Conservation (phyloP, 2,113 vertebrate species). For the Forbesichthys agassizii region DNA sequence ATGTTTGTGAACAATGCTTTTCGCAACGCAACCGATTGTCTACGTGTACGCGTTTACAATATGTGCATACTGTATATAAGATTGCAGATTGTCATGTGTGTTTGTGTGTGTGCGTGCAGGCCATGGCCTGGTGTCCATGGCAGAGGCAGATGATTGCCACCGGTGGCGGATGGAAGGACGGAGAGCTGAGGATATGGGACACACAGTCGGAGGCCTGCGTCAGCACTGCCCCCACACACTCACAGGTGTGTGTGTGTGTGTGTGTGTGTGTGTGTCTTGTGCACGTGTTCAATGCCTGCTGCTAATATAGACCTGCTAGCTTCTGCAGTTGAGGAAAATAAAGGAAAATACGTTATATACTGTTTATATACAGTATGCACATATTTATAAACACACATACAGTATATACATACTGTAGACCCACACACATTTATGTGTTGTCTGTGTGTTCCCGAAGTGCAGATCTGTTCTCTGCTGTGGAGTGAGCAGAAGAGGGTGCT, state of each 20-base stretch:
- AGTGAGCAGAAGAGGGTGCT: slow-evolving; percentile 67
- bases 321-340: too few species aligned
- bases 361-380: neutral
- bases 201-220: slow-evolving; percentile 63
- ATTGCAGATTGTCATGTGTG: too few species aligned
- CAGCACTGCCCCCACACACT: slow-evolving; percentile 69
- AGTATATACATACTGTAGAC: too few species aligned
- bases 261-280: too few species aligned
- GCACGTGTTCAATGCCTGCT: too few species aligned
- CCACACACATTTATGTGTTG: neutral
- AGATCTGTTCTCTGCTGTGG: slow-evolving; percentile 83
- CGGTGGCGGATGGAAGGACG: slow-evolving; percentile 80
- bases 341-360: neutral
- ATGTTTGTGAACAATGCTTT: too few species aligned
- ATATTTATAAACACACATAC: neutral
- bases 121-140: slow-evolving; percentile 83
- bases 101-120: slow-evolving; percentile 47
- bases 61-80: too few species aligned
- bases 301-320: too few species aligned
- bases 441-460: slow-evolving; percentile 8
- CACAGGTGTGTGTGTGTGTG: slow-evolving; percentile 71
- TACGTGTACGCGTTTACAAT: too few species aligned
- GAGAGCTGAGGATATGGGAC: slow-evolving; percentile 78
- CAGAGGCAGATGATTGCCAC: slow-evolving; percentile 72
- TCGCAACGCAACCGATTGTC: too few species aligned